These are phyloP conservation scores for Syngnathus floridae DNA, from an alignment of 2,113 vertebrate genomes.

Conservation along the genomic window DNA sequence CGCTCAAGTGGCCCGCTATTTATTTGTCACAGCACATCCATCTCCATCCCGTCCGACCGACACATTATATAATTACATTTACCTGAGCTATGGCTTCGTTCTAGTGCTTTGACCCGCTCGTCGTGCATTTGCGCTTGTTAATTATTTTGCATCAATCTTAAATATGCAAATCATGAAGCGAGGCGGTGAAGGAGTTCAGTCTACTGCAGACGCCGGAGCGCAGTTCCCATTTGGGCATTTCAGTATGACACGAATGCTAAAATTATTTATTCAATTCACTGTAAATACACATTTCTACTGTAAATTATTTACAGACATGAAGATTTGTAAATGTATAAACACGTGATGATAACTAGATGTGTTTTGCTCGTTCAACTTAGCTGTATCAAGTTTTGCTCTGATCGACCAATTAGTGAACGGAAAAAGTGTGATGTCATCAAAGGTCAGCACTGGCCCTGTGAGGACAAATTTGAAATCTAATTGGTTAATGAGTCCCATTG, in stretches of 20 bases:
- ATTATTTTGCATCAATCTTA: conserved; percentile 29
- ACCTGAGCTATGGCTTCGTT: conserved; percentile 42
- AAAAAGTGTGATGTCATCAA: not conserved
- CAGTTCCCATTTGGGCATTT: not conserved
- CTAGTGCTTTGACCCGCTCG: conserved; percentile 26
- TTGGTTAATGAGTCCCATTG: too few relatives aligned
- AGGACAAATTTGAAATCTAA: too few relatives aligned
- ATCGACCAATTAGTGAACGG: not conserved
- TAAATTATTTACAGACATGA: too few relatives aligned
- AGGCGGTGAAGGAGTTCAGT: not conserved
- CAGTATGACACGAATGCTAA: not conserved
- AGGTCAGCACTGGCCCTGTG: not conserved
- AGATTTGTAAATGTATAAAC: too few relatives aligned
- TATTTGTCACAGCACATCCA: conserved; percentile 49
- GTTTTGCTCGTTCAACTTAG: too few relatives aligned
- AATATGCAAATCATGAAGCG: conserved; percentile 30
- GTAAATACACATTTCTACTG: not conserved
- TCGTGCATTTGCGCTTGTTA: conserved; percentile 20
- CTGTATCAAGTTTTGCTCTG: not conserved
- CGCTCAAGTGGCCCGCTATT: conserved; percentile 10
- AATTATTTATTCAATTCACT: not conserved
- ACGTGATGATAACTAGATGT: too few relatives aligned
- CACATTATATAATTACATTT: conserved; percentile 49
- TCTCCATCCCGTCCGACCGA: conserved; percentile 30
- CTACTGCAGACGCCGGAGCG: not conserved